Evolutionary conservation across 2,797 vertebrate species (phyloP), one percentile per base, ranked within the genome.

Genomic region (Loriculus beryllinus): DNA sequence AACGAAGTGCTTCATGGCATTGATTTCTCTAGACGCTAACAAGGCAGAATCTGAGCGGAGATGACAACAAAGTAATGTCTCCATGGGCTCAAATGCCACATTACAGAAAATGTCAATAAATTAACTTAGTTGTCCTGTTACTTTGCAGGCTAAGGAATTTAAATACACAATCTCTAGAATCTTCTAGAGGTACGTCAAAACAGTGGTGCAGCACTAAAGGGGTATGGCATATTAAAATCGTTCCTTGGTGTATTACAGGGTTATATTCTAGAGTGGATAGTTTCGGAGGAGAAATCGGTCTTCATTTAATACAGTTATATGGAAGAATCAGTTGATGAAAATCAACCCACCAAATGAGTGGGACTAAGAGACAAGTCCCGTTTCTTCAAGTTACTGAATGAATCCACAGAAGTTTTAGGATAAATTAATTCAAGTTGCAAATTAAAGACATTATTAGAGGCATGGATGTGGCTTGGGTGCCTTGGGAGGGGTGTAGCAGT

Each of bases 51-150:
- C 86, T 95, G 86, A 94, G 67, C 67, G 83, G 79, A 77, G 64
- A 51, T 90, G 88, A 90, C 88, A 95, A 89, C 52, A 68, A 84
- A 95, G 75, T 94, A 89, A 80, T 77, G 68, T 92, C 94, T 95
- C 94, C 10, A 16, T 88, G 17, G 83, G 65, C 71, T 85, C 62
- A 90, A 92, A 80, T 93, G 83, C 83, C 88, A 93, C 88, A 84
- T 93, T 94, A 90, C 81, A 82, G 84, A 88, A 95, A 84, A 92
- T 93, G 51, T 90, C 88, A 90, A 92, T 95, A 88, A 94, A 95
- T 93, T 87, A 93, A 84, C 72, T 54, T 74, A 90, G 70, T 92
- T 88, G 74, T 79, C 57, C 39, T 85, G 60, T 68, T 95, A 48
- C 45, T 79, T 82, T 79, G 47, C 65, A 56, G 33, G 43, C 78